Evolutionary conservation across 2,113 vertebrate genomes (phyloP), one percentile per base, ranked within the genome.

Genomic region (Syngnathus typhle): DNA sequence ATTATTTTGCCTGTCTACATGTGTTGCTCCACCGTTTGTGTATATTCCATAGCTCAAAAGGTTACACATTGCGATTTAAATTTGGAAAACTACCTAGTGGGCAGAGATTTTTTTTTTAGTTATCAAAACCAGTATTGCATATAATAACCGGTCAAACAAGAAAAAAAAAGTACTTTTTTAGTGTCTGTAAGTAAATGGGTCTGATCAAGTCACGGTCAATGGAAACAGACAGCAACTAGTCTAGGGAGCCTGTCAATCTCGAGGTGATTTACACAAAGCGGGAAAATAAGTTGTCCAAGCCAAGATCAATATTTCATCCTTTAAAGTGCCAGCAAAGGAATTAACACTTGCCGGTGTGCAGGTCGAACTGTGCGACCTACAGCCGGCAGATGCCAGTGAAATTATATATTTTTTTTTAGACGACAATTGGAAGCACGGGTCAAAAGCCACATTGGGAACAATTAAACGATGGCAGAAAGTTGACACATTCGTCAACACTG

Each of bases 261-360:
- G 71, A 60, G 21, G 23, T 82, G 81, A 84, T 86, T 89, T 84
- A 87, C 46, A 52, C 64, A 75, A 80, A 77, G 78, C 69, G 67
- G 67, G 77, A 78, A 79, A 85, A 85, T 47, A 84, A 81, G 72
- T 72, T 74, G 72, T 61, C 69, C 52, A 44, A 62, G 75, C 61
- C 0, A 18, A 8, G 49, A 87, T 89, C 88, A 76, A 87, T 89
- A 85, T 76, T 76, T 87, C 84, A 88, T 89, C 68, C 72, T 81
- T 79, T 84, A 86, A 44, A 89, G 88, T 83, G 85, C 71, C 79
- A 73, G 74, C 23, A 1, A 69, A 60, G 68, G 78, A 78, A 62
- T 82, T 27, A 79, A 67, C 81, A 60, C 63, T 64, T 77, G 73
- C 52, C 68, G 64, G 68, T 36, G 68, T 19, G 21, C 15, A 69